phyloP scores from a whole-genome alignment of 2,797 vertebrate genomes.

The Epinephelus malabaricus region DNA sequence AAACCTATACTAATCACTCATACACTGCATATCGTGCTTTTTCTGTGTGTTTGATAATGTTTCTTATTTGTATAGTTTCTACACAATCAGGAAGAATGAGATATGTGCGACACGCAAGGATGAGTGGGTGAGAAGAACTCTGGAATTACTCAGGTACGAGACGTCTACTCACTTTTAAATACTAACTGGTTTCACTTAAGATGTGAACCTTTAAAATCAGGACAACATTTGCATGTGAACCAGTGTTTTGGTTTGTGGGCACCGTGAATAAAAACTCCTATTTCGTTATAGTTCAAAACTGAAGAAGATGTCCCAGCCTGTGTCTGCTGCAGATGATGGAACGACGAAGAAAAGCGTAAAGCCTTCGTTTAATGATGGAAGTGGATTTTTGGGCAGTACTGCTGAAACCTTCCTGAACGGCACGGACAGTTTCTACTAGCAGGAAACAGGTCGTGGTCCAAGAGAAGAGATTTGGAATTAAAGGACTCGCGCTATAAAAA shows the following conservation, averaged over 20 bases:
- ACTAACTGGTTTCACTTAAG: not conserved
- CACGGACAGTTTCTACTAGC: conserved; percentile 33
- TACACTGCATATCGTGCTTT: not conserved
- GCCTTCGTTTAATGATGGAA: not conserved
- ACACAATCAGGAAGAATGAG: conserved; percentile 59
- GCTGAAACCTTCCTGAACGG: conserved; percentile 13
- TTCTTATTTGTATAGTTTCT: conserved; percentile 72
- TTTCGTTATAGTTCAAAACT: conserved; percentile 67
- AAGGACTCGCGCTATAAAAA: not conserved
- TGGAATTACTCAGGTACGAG: conserved; percentile 78
- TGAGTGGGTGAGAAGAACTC: conserved; percentile 75
- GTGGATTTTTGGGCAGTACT: not conserved
- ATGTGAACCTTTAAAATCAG: not conserved
- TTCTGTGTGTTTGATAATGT: not conserved
- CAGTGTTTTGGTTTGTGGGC: not conserved
- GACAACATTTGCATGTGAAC: not conserved
- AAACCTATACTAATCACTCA: not conserved
- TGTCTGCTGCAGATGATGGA: not conserved
- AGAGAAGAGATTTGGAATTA: not conserved
- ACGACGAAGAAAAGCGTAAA: not conserved
- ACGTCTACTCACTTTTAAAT: conserved; percentile 8
- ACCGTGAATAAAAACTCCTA: not conserved
- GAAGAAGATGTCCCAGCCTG: conserved; percentile 57
- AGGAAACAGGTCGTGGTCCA: not conserved
- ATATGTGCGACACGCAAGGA: conserved; percentile 69